Evolutionary conservation across 2,888 invertebrate species (phyloP).

Genomic region (Hirtodrosophila histrioides): DNA sequence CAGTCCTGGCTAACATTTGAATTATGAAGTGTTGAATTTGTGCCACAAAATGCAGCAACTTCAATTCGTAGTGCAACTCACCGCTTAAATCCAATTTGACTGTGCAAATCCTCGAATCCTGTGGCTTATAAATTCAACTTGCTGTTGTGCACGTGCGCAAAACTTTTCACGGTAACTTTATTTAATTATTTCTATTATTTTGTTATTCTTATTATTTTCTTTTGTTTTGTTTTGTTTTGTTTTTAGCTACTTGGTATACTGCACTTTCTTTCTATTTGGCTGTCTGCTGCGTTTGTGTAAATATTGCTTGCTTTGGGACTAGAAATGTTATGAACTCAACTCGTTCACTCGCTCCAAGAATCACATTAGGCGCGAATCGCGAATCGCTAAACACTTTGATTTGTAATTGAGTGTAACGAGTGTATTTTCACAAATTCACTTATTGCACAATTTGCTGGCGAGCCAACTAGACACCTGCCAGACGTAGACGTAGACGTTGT

Average conservation of each 20-base stretch:
- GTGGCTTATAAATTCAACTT: conserved; percentile 57
- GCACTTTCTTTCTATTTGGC: conserved; percentile 36
- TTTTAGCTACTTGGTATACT: conserved; percentile 16
- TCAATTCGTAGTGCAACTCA: conserved; percentile 40
- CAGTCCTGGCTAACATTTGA: conserved; percentile 39
- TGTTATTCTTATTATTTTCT: conserved; percentile 12
- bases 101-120: conserved; percentile 57
- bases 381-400: conserved; percentile 1
- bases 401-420: conserved; percentile 46
- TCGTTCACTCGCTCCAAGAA: conserved; percentile 15
- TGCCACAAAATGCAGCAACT: conserved; percentile 39
- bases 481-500: conserved; percentile 43
- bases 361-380: not conserved
- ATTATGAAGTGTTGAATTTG: conserved; percentile 71
- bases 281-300: conserved; percentile 51
- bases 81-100: conserved; percentile 66
- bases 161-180: conserved; percentile 44
- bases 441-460: conserved; percentile 53
- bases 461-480: conserved; percentile 66
- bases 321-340: conserved; percentile 61
- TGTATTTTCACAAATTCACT: conserved; percentile 49
- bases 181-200: conserved; percentile 23
- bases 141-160: conserved; percentile 61
- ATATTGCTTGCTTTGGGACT: conserved; percentile 73
- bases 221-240: conserved; percentile 11